phyloP scores from a whole-genome alignment of 2,113 vertebrate species.

The Sinocyclocheilus anshuiensis region DNA sequence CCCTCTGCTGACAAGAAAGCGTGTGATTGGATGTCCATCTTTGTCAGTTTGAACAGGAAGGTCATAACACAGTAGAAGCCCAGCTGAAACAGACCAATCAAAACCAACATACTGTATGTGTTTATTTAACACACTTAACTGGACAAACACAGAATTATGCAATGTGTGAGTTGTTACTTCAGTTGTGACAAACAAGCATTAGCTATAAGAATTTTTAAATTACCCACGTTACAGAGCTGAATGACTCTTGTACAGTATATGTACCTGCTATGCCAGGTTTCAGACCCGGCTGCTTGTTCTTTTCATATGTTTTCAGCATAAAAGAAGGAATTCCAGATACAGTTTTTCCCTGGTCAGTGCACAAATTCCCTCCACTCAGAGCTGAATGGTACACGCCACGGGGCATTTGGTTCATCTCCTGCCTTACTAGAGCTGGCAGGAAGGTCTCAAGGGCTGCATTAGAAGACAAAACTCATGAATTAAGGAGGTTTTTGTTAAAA shows the following conservation, averaged over 20 bases:
- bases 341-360: constrained; percentile 79
- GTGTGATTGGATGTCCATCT: too few species aligned
- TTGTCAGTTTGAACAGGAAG: too few species aligned
- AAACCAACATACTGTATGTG: too few species aligned
- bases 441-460: constrained; percentile 86
- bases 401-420: constrained; percentile 93
- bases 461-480: background rate
- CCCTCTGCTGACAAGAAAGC: too few species aligned
- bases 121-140: too few species aligned
- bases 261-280: constrained; percentile 92
- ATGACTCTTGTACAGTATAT: background rate
- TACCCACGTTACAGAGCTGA: too few species aligned
- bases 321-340: constrained; percentile 79
- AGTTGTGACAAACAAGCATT: too few species aligned
- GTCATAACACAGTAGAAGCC: too few species aligned
- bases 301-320: constrained; percentile 91
- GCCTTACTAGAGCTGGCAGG: constrained; percentile 84
- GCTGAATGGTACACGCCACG: constrained; percentile 91
- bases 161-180: too few species aligned
- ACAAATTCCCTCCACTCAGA: constrained; percentile 74
- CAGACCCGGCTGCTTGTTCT: constrained; percentile 92
- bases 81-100: too few species aligned
- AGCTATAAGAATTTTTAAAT: too few species aligned
- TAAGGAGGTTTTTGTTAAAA: background rate
- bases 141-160: too few species aligned